These are phyloP conservation scores for Calephelis perditalis DNA, from an alignment of 2,888 invertebrate species.

Conservation along the genomic window DNA sequence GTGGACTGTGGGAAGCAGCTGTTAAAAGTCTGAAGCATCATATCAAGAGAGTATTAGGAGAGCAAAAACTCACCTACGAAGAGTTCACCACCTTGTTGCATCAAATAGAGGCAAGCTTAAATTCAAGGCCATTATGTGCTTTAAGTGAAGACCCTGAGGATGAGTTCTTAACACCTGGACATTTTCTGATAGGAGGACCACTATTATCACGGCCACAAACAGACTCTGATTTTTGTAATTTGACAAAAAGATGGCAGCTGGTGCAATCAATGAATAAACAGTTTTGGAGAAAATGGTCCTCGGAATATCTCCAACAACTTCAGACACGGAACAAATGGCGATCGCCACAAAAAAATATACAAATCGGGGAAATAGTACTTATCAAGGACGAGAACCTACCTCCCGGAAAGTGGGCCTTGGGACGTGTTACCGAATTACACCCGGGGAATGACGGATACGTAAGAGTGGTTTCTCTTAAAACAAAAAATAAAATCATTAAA, in stretches of 20 bases:
- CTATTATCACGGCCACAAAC: slow-evolving; percentile 6
- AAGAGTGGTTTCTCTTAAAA: slow-evolving; percentile 7
- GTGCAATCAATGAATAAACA: slow-evolving; percentile 9
- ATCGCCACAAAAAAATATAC: neutral
- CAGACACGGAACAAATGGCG: slow-evolving; percentile 8
- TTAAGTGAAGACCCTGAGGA: slow-evolving; percentile 5
- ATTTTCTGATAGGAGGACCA: slow-evolving; percentile 2
- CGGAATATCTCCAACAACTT: slow-evolving; percentile 6
- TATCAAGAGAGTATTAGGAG: slow-evolving; percentile 3
- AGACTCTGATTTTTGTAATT: neutral
- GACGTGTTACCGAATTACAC: neutral
- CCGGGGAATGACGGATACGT: slow-evolving; percentile 11
- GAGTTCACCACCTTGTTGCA: slow-evolving; percentile 1
- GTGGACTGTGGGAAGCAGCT: slow-evolving; percentile 16
- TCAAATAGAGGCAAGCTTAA: slow-evolving; percentile 11
- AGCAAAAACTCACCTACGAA: slow-evolving; percentile 5
- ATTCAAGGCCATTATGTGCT: neutral
- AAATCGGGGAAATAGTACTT: slow-evolving; percentile 8
- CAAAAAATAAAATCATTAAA: slow-evolving; percentile 5
- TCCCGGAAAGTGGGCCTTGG: slow-evolving; percentile 3
- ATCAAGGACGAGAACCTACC: neutral
- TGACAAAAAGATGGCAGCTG: slow-evolving; percentile 4
- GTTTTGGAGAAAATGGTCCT: slow-evolving; percentile 13
- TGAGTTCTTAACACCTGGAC: slow-evolving; percentile 2
- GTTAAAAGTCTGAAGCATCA: slow-evolving; percentile 13